Conservation (phyloP, 2,888 invertebrate species). For the Chelonus formosanus region DNA sequence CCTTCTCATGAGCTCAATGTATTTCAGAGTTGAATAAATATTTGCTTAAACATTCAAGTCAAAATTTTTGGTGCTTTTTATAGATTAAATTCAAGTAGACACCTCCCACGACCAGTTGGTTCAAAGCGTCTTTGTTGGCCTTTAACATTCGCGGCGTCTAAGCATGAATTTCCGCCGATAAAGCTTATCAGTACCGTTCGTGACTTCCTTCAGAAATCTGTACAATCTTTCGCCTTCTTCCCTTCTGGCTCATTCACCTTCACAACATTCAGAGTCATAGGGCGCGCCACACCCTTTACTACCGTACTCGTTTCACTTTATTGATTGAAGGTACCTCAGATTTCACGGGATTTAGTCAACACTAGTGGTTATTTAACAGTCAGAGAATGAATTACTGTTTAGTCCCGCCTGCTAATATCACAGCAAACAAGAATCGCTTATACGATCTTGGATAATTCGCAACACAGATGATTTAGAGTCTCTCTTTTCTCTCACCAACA, state of each 20-base stretch:
- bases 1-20: neutral
- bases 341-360: constrained; percentile 43
- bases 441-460: too few species aligned
- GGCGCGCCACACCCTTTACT: constrained; percentile 24
- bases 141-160: constrained; percentile 40
- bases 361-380: constrained; percentile 40
- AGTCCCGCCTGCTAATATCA: constrained; percentile 15
- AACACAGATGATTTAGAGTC: too few species aligned
- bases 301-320: constrained; percentile 30
- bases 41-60: constrained; percentile 11
- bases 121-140: constrained; percentile 32
- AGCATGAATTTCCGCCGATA: constrained; percentile 48
- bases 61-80: neutral
- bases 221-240: constrained; percentile 33
- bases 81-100: neutral
- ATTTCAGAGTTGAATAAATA: too few species aligned
- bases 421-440: constrained; percentile 2
- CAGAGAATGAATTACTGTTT: constrained; percentile 39
- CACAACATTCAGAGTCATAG: neutral
- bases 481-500: too few species aligned
- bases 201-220: constrained; percentile 43
- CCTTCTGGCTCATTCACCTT: constrained; percentile 14
- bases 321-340: constrained; percentile 40
- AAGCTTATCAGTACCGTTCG: constrained; percentile 46
- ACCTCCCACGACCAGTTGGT: constrained; percentile 16